Conservation (phyloP, 2,888 invertebrate species). For the Acleris sparsana region DNA sequence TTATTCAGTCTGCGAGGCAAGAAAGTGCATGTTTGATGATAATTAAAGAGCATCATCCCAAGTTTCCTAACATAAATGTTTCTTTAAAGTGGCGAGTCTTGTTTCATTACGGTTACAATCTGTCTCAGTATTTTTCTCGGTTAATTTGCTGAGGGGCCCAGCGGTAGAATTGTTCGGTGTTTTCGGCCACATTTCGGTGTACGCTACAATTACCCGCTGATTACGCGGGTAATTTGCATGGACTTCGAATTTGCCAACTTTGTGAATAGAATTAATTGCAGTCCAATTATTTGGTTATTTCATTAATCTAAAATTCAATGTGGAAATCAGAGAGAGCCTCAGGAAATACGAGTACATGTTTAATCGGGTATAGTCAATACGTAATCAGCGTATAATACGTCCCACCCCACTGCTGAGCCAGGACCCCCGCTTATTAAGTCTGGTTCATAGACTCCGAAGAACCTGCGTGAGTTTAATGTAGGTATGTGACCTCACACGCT, state of each 20-base stretch:
- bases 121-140: constrained; percentile 10
- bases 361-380: too few species aligned
- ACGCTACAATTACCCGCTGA: constrained; percentile 12
- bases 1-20: background rate
- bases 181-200: background rate
- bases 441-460: too few species aligned
- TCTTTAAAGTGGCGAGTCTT: background rate
- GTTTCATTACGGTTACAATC: constrained; percentile 15
- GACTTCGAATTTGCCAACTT: constrained; percentile 11
- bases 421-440: too few species aligned
- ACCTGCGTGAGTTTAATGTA: too few species aligned
- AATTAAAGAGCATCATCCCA: constrained; percentile 25
- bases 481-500: too few species aligned
- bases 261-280: constrained; percentile 30
- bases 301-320: constrained; percentile 14
- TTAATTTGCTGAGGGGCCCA: constrained; percentile 8
- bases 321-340: constrained; percentile 1
- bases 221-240: constrained; percentile 19
- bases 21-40: constrained; percentile 5
- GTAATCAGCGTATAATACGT: too few species aligned
- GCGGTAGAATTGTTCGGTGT: constrained; percentile 5
- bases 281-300: constrained; percentile 15
- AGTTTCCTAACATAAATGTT: background rate
- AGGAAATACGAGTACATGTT: too few species aligned
- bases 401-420: too few species aligned